Base-by-base conservation (phyloP, 2,888 invertebrate genomes). In the Phlogophora meticulosa region DNA sequence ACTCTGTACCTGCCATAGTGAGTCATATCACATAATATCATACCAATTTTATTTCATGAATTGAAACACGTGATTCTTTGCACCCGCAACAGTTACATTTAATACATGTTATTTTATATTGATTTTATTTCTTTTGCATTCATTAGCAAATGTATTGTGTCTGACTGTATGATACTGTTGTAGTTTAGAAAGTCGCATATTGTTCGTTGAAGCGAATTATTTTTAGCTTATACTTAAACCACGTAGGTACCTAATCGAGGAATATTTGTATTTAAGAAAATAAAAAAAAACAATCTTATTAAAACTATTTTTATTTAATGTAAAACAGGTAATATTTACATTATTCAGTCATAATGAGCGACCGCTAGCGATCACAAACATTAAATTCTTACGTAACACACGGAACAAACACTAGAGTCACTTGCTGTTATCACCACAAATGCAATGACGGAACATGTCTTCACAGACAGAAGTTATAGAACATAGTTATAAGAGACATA, bases 251-350 rank as follows among this genome's bases (percentile, higher is more conserved):
- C 66, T 75, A 43, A 66, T 78, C 61, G 40, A 63, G 32, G 32
- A 15, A 48, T 60, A 53, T 52, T 20, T 43, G 10, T 46, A 45
- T 45, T 46, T 13, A 11, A 34, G 43, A n/a, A 66, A 46, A 76
- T 70, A 67, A 76, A 85, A 84, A 57, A 84, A 70, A 83, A 78
- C 72, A 59, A 45, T 22, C n/a, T 55, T 89, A 88, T 86, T 88
- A 90, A 90, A 90, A 91, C 88, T 91, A 90, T 90, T 93, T 82
- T 92, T 91, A 92, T 93, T 94, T 87, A 88, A 88, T 92, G 92
- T 87, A 93, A 93, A 93, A 92, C 90, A 91, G 85, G 89, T 86
- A 86, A 86, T 94, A 94, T 94, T 93, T 94, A 94, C 94, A 94
- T 87, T 93, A 93, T 93, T 95, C 95, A 95, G 95, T 95, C 95